Percentiles rank a stretch among this genome's conserved stretches.
phyloP scores from a whole-genome alignment of 1,140 invertebrate species.

The Cepaea nemoralis region DNA sequence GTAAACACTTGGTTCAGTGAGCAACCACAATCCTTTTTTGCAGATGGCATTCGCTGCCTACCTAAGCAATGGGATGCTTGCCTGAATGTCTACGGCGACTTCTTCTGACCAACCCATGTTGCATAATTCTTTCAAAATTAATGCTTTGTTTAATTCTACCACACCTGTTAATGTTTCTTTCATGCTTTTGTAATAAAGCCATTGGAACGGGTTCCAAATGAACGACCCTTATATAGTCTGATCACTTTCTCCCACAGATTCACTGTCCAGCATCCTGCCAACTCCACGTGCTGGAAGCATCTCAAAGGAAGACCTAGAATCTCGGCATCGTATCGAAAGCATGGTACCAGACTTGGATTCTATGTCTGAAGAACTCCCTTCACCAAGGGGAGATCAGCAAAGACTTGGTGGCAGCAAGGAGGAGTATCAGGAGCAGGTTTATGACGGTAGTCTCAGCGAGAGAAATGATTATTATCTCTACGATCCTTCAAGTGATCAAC shows the following conservation, averaged over 20 bases:
- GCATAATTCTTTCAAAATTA: too few relatives aligned
- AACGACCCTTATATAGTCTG: too few relatives aligned
- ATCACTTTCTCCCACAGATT: background rate
- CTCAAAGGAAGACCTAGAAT: conserved; percentile 47
- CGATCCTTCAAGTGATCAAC: background rate
- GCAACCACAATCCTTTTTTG: too few relatives aligned
- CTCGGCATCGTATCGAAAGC: conserved; percentile 57
- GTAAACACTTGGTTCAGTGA: too few relatives aligned
- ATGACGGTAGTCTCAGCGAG: background rate
- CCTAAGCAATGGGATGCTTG: too few relatives aligned
- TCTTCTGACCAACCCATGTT: too few relatives aligned
- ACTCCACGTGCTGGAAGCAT: background rate
- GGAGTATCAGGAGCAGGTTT: background rate
- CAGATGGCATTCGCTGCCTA: too few relatives aligned
- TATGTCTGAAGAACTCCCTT: conserved; percentile 43
- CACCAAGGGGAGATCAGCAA: too few relatives aligned
- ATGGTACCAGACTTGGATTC: conserved; percentile 65
- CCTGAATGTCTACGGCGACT: too few relatives aligned
- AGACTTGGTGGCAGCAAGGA: background rate
- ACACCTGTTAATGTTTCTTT: background rate
- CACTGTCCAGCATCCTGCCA: background rate
- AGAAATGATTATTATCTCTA: background rate
- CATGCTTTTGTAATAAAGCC: too few relatives aligned
- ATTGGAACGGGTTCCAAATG: too few relatives aligned
- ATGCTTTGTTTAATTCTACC: too few relatives aligned